A percentile compares a stretch with the other conserved stretches of the same genome.
These are phyloP conservation scores for Matsumurasca onukii DNA, from an alignment of 1,140 invertebrate genomes.

Conservation along the genomic window DNA sequence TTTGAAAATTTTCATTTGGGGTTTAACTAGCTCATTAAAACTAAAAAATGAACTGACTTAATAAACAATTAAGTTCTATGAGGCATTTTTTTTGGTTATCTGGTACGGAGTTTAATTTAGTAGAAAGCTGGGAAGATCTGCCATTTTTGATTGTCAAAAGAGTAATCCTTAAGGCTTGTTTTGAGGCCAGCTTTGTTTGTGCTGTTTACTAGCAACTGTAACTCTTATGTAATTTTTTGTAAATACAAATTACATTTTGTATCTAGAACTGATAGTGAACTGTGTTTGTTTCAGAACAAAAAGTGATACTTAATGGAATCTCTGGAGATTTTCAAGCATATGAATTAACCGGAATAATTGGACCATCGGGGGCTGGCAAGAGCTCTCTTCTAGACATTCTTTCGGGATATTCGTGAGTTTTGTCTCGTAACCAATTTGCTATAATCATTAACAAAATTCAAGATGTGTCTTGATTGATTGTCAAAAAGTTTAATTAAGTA, in stretches of 20 bases:
- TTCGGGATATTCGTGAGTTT: slow-evolving; percentile 83
- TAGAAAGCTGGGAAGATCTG: neutral
- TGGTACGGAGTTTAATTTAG: neutral
- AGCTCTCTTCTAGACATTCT: slow-evolving; percentile 89
- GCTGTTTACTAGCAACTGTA: neutral
- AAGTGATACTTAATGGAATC: slow-evolving; percentile 81
- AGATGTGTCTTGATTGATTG: neutral
- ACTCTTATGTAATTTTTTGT: neutral
- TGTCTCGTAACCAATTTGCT: slow-evolving; percentile 16
- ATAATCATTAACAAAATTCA: neutral
- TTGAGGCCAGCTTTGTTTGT: neutral
- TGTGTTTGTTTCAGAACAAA: slow-evolving; percentile 58
- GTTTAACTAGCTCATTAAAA: no score
- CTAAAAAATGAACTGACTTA: no score
- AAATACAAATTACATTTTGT: neutral
- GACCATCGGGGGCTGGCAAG: slow-evolving; percentile 91
- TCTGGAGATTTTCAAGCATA: slow-evolving; percentile 77
- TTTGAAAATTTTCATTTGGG: no score
- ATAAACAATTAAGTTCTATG: no score
- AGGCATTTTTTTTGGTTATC: no score
- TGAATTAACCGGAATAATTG: slow-evolving; percentile 90
- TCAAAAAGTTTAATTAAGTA: neutral
- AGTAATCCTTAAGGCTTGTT: neutral
- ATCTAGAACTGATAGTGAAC: neutral
- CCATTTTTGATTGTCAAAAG: neutral